phyloP scores from a whole-genome alignment of 1,140 invertebrate species.

The Zaprionus africanus region DNA sequence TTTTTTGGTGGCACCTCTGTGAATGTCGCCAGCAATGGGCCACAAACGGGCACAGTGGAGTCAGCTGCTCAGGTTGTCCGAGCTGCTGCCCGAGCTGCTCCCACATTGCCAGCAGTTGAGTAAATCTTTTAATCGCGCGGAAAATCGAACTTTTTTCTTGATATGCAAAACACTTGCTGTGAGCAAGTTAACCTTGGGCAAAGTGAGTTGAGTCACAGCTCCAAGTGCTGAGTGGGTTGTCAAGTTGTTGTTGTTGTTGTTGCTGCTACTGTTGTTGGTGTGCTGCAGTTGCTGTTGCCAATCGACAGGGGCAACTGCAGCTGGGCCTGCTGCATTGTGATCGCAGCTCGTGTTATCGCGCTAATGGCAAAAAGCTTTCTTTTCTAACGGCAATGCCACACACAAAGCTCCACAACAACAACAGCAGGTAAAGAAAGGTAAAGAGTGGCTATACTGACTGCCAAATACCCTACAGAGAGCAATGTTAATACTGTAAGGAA shows the following conservation, averaged over 20 bases:
- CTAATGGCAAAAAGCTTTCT: conserved; percentile 49
- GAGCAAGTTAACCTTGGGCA: conserved; percentile 26
- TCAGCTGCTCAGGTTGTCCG: background rate
- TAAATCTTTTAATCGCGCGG: conserved; percentile 29
- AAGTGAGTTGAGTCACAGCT: conserved; percentile 46
- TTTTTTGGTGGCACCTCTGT: conserved; percentile 53
- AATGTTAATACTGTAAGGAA: rapidly evolving
- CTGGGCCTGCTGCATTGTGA: background rate
- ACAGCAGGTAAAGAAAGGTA: background rate
- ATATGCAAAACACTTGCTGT: conserved; percentile 60
- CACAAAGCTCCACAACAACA: conserved; percentile 36
- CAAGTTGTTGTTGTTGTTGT: background rate
- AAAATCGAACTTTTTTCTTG: background rate
- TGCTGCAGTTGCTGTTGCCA: background rate
- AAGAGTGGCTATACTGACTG: background rate
- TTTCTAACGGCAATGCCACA: conserved; percentile 63
- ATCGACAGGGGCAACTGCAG: conserved; percentile 6
- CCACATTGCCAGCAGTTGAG: conserved; percentile 28
- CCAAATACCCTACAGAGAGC: background rate
- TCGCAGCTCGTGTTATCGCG: conserved; percentile 4
- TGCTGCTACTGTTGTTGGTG: background rate
- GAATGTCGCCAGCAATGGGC: conserved; percentile 49
- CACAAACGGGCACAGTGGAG: background rate
- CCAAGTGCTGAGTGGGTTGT: conserved; percentile 34
- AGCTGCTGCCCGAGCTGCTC: background rate